phyloP scores from a whole-genome alignment of 2,797 vertebrate genomes.

The Calcarius lapponicus region DNA sequence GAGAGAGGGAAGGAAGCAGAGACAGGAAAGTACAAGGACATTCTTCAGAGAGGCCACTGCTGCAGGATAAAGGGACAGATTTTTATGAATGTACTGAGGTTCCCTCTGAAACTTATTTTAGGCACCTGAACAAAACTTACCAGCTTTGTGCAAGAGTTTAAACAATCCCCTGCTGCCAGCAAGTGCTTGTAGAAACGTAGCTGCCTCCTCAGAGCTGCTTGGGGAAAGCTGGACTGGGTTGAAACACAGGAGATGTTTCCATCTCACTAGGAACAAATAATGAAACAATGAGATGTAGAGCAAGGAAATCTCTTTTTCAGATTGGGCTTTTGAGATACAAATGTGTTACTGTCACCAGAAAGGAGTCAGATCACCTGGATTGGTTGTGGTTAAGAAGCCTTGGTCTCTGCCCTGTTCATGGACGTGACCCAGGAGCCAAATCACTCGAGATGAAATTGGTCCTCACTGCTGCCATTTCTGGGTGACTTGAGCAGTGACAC shows the following conservation, averaged over 20 bases:
- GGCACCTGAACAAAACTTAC: background rate
- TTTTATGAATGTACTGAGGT: background rate
- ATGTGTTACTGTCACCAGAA: background rate
- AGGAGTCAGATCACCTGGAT: background rate
- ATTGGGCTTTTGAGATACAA: background rate
- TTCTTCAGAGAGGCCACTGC: background rate
- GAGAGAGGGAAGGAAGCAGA: conserved; percentile 8
- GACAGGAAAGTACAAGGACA: background rate
- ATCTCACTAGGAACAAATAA: background rate
- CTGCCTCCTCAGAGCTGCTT: background rate
- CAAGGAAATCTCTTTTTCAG: background rate
- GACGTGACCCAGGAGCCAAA: background rate
- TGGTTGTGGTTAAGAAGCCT: background rate
- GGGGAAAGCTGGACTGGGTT: background rate
- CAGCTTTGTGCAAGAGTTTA: background rate
- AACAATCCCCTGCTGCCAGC: background rate
- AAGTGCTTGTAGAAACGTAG: background rate
- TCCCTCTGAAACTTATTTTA: background rate
- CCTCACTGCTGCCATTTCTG: background rate
- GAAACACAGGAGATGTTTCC: background rate
- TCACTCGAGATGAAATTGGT: accelerated
- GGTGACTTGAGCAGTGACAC: background rate
- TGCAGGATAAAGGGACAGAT: background rate
- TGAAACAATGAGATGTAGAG: background rate
- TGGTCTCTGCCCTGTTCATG: background rate